Base-by-base conservation (phyloP, 2,113 vertebrate genomes). In the Tupaia chinensis region DNA sequence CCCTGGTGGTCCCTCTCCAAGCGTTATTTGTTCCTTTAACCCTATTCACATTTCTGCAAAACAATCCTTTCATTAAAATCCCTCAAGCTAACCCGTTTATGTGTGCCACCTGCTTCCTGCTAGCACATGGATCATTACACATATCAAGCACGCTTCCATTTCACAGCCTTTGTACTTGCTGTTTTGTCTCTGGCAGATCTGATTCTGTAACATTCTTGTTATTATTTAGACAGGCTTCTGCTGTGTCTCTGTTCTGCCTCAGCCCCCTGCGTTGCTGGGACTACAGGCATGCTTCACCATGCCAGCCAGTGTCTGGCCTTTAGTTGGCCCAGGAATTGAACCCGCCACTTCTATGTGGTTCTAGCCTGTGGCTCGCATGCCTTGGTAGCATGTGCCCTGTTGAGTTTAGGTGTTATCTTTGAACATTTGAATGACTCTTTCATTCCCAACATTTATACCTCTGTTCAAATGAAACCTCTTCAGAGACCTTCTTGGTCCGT, bases 141-240 rank as follows among this genome's bases (percentile, higher is more conserved):
- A 1, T 44, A 54, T 0, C 1, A 25, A 34, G 11, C 7, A 1
- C n/a, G 17, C 6, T 81, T 44, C 12, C 32, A 5, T 92, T 19
- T 76, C 16, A 83, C 77, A 3, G 54, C 23, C n/a, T 81, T 58
- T 44, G 9, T 19, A 12, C 56, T 76, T 72, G 17, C 13, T 87
- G 1, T 87, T 68, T 8, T 29, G 16, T 23, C 32, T 77, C 20
- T 27, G 25, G 61, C 44, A 44, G 44, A 44, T 44, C 44, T 44
- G 44, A 44, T 44, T 44, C 44, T 44, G 44, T 44, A 44, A 44
- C 44, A 44, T 44, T 44, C 44, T 44, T 5, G 44, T 44, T 44
- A 44, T 5, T 44, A 44, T 44, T 44, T 44, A 44, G 44, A 5
- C 44, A 44, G 44, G 44, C 4, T 44, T 44, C 44, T 44, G 44